These are phyloP conservation scores for Steinernema carpocapsae DNA, from an alignment of 2,888 invertebrate species.

Conservation along the genomic window DNA sequence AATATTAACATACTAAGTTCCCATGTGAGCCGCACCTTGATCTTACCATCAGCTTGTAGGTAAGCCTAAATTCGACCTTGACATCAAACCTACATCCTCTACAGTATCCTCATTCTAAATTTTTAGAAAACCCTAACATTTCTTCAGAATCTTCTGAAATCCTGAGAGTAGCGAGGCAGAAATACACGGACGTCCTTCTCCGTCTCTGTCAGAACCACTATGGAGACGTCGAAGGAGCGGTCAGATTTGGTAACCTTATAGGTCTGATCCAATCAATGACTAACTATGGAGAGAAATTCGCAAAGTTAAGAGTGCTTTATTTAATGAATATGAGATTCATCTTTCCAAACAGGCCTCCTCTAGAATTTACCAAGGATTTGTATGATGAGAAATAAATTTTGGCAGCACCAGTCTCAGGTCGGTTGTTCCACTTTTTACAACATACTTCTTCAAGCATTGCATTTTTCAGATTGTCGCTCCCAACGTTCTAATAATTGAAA, in stretches of 20 bases:
- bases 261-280: conserved; percentile 10
- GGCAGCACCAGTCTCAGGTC: no score
- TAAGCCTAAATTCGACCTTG: no score
- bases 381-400: no score
- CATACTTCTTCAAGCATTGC: no score
- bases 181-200: conserved; percentile 4
- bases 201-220: neutral
- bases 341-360: neutral
- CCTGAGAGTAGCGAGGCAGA: neutral
- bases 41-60: no score
- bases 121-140: neutral
- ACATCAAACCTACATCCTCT: neutral
- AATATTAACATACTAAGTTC: no score
- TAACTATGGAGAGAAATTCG: conserved; percentile 5
- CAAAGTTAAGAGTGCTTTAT: neutral
- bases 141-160: neutral
- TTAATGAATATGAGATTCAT: neutral
- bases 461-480: no score
- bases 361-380: no score
- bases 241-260: neutral
- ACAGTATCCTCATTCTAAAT: neutral
- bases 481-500: no score
- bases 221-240: neutral
- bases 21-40: no score
- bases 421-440: no score